These are phyloP conservation scores for Drosophila silvestris DNA, from an alignment of 2,888 invertebrate genomes.

Conservation along the genomic window DNA sequence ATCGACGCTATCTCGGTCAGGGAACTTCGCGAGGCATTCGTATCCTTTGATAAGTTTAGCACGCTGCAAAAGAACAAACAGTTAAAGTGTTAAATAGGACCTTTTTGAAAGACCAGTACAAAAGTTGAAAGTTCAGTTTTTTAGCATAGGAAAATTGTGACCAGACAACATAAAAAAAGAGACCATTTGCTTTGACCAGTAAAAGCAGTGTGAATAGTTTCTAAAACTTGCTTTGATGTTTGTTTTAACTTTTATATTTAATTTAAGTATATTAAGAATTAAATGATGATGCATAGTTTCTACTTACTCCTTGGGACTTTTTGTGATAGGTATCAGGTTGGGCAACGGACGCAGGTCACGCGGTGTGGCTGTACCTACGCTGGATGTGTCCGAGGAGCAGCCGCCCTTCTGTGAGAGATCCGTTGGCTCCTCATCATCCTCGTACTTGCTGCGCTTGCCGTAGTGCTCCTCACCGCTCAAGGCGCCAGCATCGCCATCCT, in stretches of 20 bases:
- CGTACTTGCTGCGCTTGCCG: constrained; percentile 81
- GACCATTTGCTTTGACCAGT: neutral
- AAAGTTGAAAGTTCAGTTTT: too few species aligned
- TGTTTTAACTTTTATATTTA: neutral
- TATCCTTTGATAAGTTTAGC: constrained; percentile 84
- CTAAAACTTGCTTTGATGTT: neutral
- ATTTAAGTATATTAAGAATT: neutral
- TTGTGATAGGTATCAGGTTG: constrained; percentile 90
- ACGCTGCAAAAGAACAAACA: constrained; percentile 59
- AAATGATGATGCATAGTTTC: neutral
- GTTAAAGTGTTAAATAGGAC: neutral
- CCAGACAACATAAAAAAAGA: neutral
- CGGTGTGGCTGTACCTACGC: constrained; percentile 79
- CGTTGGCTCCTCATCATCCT: constrained; percentile 84
- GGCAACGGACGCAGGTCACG: constrained; percentile 88
- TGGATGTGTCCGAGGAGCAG: constrained; percentile 83
- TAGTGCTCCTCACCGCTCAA: constrained; percentile 71
- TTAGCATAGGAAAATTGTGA: too few species aligned
- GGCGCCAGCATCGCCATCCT: constrained; percentile 61
- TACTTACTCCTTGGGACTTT: constrained; percentile 75
- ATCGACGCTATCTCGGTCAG: constrained; percentile 87
- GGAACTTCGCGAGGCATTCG: constrained; percentile 81
- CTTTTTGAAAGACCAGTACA: too few species aligned
- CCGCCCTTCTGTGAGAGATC: constrained; percentile 85
- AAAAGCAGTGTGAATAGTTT: neutral